Conservation (phyloP, 2,797 vertebrate genomes). For the Phaenicophaeus curvirostris region DNA sequence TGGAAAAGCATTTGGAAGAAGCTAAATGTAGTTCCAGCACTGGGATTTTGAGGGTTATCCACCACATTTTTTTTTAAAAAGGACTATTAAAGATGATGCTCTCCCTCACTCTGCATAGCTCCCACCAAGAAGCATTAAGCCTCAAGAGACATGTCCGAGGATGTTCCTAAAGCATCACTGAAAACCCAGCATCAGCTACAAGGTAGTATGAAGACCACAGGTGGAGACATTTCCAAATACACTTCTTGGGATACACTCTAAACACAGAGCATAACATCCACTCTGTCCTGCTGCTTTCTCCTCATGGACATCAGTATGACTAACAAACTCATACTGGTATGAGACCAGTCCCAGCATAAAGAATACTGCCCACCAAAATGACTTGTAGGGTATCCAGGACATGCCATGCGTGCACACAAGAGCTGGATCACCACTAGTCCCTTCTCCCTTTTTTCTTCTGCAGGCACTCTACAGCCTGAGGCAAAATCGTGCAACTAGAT, state of each 20-base stretch:
- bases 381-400: not conserved
- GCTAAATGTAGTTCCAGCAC: not conserved
- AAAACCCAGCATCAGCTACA: not conserved
- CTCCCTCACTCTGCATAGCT: not conserved
- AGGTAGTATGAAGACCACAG: not conserved
- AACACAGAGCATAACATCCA: not conserved
- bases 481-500: conserved; percentile 41
- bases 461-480: not conserved
- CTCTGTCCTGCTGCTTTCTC: not conserved
- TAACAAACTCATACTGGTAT: not conserved
- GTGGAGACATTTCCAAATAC: not conserved
- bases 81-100: not conserved
- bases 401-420: not conserved
- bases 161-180: not conserved
- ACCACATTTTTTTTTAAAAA: not conserved
- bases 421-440: conserved; percentile 9
- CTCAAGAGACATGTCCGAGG: not conserved
- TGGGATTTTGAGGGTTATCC: not conserved
- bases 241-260: not conserved
- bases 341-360: not conserved
- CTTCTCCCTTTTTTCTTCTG: not conserved
- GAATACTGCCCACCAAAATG: not conserved
- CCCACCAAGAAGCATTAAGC: not conserved
- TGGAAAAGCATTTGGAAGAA: not conserved
- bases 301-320: not conserved